Percentiles rank a stretch among this genome's conserved stretches.
These are phyloP conservation scores for Aleiodes testaceus DNA, from an alignment of 2,888 invertebrate species.

Conservation along the genomic window DNA sequence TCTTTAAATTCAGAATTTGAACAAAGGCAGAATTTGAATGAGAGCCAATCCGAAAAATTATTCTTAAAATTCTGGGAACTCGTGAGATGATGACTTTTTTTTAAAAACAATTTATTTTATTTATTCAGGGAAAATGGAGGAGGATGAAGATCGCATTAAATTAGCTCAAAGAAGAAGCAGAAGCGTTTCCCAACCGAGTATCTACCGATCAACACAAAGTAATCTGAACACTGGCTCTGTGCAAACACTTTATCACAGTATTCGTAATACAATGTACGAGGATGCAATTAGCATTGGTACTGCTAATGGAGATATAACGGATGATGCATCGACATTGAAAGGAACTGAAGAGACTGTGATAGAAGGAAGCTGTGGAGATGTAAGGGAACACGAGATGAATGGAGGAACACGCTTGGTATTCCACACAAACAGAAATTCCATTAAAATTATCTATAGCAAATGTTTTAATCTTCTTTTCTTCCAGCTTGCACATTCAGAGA, in stretches of 20 bases:
- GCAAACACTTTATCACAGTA: slow-evolving; percentile 61
- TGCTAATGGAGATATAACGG: slow-evolving; percentile 41
- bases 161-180: slow-evolving; percentile 43
- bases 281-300: slow-evolving; percentile 55
- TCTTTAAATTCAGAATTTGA: no score
- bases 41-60: no score
- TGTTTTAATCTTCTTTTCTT: slow-evolving; percentile 2
- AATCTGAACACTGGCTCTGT: slow-evolving; percentile 54
- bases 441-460: neutral
- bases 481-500: slow-evolving; percentile 54
- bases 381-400: slow-evolving; percentile 50
- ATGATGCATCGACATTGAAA: slow-evolving; percentile 54
- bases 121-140: slow-evolving; percentile 55
- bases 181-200: slow-evolving; percentile 51
- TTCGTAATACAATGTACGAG: slow-evolving; percentile 57
- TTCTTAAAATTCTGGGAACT: no score
- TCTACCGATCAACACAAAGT: slow-evolving; percentile 57
- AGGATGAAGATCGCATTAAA: slow-evolving; percentile 58
- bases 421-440: neutral
- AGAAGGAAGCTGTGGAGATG: slow-evolving; percentile 59
- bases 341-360: slow-evolving; percentile 57
- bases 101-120: no score
- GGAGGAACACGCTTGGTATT: slow-evolving; percentile 55
- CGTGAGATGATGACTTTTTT: no score
- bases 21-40: no score